These are phyloP conservation scores for Psittacula echo DNA, from an alignment of 2,797 vertebrate species.

Conservation along the genomic window DNA sequence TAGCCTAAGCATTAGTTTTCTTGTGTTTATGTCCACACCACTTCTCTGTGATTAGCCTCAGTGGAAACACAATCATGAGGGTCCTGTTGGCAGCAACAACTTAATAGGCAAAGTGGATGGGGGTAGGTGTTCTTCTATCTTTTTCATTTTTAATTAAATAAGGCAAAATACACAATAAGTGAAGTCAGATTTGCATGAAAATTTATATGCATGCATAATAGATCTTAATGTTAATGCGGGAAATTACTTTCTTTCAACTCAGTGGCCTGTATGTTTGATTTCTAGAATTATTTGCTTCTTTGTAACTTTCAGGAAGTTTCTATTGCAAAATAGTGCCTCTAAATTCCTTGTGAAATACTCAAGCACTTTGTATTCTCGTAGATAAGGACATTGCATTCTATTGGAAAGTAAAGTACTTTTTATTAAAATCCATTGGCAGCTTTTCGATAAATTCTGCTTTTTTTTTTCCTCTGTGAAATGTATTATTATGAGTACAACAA, in stretches of 20 bases:
- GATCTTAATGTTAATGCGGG: conserved; percentile 2
- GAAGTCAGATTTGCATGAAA: conserved; percentile 15
- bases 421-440: conserved; percentile 34
- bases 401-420: conserved; percentile 10
- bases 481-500: conserved; percentile 38
- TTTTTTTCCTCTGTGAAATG: neutral
- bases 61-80: neutral
- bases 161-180: neutral
- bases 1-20: neutral
- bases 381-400: conserved; percentile 20
- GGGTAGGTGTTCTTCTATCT: neutral
- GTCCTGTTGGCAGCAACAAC: neutral
- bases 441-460: neutral
- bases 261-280: conserved; percentile 1
- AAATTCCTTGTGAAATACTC: conserved; percentile 28
- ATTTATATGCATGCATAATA: neutral
- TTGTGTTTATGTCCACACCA: neutral
- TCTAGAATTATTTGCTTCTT: conserved; percentile 29
- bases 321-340: conserved; percentile 24
- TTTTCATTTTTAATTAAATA: conserved; percentile 31
- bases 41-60: neutral
- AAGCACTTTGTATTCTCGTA: neutral
- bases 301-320: conserved; percentile 39
- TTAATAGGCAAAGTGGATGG: neutral
- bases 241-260: conserved; percentile 51